phyloP scores from a whole-genome alignment of 1,140 invertebrate genomes.

The Hestina assimilis region DNA sequence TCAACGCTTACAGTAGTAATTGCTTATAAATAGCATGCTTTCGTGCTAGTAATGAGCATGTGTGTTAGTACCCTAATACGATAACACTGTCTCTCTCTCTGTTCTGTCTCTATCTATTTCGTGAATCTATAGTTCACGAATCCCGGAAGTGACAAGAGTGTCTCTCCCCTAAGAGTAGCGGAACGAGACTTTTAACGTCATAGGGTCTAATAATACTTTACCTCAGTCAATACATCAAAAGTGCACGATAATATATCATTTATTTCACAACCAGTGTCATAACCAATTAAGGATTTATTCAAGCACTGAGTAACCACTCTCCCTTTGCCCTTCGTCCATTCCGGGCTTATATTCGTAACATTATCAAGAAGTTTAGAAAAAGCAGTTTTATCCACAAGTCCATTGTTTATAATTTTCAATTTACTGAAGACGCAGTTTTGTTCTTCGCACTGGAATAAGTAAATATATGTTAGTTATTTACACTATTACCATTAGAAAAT shows the following conservation, averaged over 20 bases:
- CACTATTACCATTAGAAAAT: not conserved
- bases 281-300: conserved; percentile 29
- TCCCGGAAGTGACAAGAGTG: too few relatives aligned
- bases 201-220: too few relatives aligned
- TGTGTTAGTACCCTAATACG: too few relatives aligned
- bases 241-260: conserved; percentile 57
- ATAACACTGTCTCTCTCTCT: too few relatives aligned
- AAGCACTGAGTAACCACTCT: conserved; percentile 55
- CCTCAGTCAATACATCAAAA: conserved; percentile 62
- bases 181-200: too few relatives aligned
- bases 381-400: conserved; percentile 38
- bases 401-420: conserved; percentile 40
- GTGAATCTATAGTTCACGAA: too few relatives aligned
- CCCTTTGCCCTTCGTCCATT: conserved; percentile 49
- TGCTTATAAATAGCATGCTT: too few relatives aligned
- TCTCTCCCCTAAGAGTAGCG: too few relatives aligned
- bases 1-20: too few relatives aligned
- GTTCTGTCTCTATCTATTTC: too few relatives aligned
- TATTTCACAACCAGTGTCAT: conserved; percentile 49
- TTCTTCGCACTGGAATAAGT: conserved; percentile 53
- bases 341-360: conserved; percentile 38
- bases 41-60: too few relatives aligned
- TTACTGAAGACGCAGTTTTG: conserved; percentile 56
- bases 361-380: conserved; percentile 52
- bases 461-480: not conserved